Conservation (phyloP, 2,888 invertebrate species). For the Acleris holmiana region DNA sequence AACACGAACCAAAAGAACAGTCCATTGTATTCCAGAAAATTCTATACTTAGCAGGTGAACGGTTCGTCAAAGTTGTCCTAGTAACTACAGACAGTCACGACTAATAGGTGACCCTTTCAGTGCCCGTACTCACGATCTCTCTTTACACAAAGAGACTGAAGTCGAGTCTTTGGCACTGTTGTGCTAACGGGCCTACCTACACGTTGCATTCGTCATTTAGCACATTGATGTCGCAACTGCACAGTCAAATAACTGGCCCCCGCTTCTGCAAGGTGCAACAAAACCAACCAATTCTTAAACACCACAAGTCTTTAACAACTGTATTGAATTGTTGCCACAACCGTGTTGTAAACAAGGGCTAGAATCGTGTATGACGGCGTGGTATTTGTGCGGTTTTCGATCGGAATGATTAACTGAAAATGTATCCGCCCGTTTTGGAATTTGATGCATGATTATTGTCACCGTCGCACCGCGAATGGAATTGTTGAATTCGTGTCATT, state of each 20-base stretch:
- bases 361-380: not conserved
- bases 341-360: not conserved
- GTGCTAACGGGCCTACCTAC: conserved; percentile 8
- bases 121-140: too few relatives aligned
- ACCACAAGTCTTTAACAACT: not conserved
- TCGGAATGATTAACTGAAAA: conserved; percentile 8
- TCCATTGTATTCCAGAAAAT: too few relatives aligned
- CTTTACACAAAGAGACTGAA: too few relatives aligned
- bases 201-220: conserved; percentile 15
- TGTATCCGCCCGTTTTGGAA: conserved; percentile 23
- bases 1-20: too few relatives aligned
- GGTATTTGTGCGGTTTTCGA: not conserved
- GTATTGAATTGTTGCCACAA: not conserved
- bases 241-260: conserved; percentile 23
- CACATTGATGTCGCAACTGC: conserved; percentile 26
- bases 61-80: not conserved
- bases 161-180: too few relatives aligned
- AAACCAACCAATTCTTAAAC: not conserved
- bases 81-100: not conserved
- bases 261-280: conserved; percentile 34
- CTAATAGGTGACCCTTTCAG: not conserved
- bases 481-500: conserved; percentile 16
- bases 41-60: conserved; percentile 1
- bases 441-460: conserved; percentile 35
- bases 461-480: conserved; percentile 20